Evolutionary conservation across 2,888 invertebrate species (phyloP).

Genomic region (Acleris laterana): DNA sequence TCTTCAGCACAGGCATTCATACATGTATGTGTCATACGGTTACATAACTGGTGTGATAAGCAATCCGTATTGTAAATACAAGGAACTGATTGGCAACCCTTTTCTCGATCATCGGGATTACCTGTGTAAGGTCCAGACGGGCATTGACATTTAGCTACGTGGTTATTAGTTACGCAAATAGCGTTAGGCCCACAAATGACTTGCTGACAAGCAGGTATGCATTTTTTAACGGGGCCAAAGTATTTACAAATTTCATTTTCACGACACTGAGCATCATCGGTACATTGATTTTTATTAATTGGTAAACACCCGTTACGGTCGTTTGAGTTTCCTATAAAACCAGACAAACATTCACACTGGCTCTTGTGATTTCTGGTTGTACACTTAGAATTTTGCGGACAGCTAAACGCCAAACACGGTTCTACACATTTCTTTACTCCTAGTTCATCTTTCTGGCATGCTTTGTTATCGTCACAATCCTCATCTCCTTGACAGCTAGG

Average conservation of each 20-base stretch:
- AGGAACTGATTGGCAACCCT: conserved; percentile 91
- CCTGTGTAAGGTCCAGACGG: conserved; percentile 94
- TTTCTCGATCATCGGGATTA: conserved; percentile 90
- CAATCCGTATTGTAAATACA: conserved; percentile 95
- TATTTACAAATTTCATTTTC: conserved; percentile 92
- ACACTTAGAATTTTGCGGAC: conserved; percentile 93
- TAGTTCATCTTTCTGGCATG: conserved; percentile 92
- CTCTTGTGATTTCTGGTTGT: conserved; percentile 89
- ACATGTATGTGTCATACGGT: conserved; percentile 92
- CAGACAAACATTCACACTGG: conserved; percentile 92
- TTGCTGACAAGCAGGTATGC: conserved; percentile 91
- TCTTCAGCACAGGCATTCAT: conserved; percentile 91
- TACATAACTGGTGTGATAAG: conserved; percentile 90
- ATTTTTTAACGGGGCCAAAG: conserved; percentile 86
- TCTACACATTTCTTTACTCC: conserved; percentile 93
- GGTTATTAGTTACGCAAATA: conserved; percentile 94
- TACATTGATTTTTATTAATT: conserved; percentile 89
- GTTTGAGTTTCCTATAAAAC: conserved; percentile 95
- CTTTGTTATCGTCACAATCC: conserved; percentile 88
- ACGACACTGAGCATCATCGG: conserved; percentile 91
- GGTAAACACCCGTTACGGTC: conserved; percentile 94
- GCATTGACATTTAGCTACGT: conserved; percentile 94
- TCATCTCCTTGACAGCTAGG: conserved; percentile 90
- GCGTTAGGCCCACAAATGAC: conserved; percentile 93
- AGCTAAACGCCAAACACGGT: conserved; percentile 92